A percentile compares a stretch with the other conserved stretches of the same genome.
Evolutionary conservation across 2,113 vertebrate species (phyloP).

Genomic region (Apteryx owenii): DNA sequence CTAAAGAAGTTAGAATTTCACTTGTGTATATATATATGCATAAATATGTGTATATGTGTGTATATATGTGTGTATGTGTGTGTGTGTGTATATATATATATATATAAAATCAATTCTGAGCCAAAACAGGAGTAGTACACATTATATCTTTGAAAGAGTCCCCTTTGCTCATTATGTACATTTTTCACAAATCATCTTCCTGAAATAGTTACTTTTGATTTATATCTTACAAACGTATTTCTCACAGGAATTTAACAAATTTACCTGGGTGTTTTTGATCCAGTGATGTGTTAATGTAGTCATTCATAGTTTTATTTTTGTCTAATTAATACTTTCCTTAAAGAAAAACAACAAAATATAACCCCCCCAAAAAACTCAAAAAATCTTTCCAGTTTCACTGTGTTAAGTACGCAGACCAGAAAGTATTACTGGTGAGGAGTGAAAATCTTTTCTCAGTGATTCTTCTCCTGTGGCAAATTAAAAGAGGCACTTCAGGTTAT

Average conservation of each 20-base stretch:
- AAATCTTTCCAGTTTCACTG: background rate
- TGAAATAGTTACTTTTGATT: background rate
- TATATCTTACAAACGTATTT: background rate
- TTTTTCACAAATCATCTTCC: background rate
- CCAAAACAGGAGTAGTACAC: background rate
- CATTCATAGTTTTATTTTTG: background rate
- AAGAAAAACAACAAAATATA: background rate
- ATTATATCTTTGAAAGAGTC: background rate
- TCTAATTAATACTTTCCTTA: background rate
- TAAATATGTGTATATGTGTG: background rate
- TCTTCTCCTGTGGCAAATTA: background rate
- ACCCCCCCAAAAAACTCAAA: background rate
- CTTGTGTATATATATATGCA: too few species aligned
- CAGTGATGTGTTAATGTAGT: background rate
- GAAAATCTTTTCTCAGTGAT: background rate
- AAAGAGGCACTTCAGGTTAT: background rate
- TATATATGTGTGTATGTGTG: background rate
- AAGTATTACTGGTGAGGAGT: background rate
- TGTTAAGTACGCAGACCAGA: background rate
- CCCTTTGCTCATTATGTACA: background rate
- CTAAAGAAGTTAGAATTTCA: background rate
- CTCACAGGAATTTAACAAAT: background rate
- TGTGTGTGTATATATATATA: background rate
- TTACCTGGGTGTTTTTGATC: background rate
- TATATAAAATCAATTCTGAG: background rate